Evolutionary conservation across 2,113 vertebrate genomes (phyloP).

Genomic region (Psilopsiagon aymara): DNA sequence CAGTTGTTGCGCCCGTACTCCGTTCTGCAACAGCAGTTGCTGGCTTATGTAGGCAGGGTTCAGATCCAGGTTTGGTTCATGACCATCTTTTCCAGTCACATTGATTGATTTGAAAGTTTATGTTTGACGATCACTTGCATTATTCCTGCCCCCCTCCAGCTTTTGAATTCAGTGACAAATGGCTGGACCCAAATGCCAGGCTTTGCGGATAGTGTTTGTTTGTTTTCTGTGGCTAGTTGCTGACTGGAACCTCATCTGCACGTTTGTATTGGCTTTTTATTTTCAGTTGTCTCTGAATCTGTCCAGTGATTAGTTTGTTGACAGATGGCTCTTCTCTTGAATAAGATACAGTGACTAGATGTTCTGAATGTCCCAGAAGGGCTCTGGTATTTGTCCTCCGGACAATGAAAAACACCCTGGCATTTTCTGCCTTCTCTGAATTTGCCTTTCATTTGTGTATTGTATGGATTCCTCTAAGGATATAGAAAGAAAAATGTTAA

Average conservation of each 20-base stretch:
- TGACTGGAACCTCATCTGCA: constrained; percentile 60
- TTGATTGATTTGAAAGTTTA: background rate
- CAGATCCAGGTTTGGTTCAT: background rate
- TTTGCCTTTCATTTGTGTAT: constrained; percentile 40
- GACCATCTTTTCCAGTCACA: background rate
- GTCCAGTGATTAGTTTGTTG: constrained; percentile 61
- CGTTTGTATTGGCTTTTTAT: constrained; percentile 62
- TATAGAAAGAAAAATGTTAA: constrained; percentile 12
- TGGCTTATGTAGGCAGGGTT: background rate
- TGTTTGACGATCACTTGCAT: background rate
- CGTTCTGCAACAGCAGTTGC: background rate
- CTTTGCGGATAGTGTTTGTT: constrained; percentile 33
- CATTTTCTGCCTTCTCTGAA: constrained; percentile 43
- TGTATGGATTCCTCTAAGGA: constrained; percentile 24
- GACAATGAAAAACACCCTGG: constrained; percentile 49
- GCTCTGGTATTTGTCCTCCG: constrained; percentile 27
- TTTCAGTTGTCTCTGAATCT: constrained; percentile 58
- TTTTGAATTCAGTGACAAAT: constrained; percentile 27
- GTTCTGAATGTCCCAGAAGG: constrained; percentile 56
- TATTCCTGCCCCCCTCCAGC: background rate
- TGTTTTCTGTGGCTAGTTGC: constrained; percentile 46
- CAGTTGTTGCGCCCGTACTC: background rate
- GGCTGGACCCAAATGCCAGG: constrained; percentile 13
- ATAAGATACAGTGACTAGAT: constrained; percentile 62
- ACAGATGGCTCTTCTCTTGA: constrained; percentile 66